phyloP scores from a whole-genome alignment of 1,140 invertebrate species.

The Zaprionus gabonicus region DNA sequence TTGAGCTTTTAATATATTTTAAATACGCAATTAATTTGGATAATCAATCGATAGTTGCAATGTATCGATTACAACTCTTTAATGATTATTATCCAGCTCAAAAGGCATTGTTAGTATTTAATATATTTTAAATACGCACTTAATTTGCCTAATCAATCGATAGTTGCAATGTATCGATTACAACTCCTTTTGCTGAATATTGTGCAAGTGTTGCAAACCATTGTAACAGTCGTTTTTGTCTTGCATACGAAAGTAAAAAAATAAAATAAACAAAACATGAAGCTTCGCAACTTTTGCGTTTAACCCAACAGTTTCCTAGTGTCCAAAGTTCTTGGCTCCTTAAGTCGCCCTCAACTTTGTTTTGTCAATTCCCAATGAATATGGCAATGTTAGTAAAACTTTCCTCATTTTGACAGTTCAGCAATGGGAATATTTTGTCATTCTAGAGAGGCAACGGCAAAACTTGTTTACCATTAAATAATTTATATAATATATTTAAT shows the following conservation, averaged over 20 bases:
- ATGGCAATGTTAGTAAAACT: background rate
- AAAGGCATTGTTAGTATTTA: background rate
- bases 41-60: background rate
- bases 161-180: background rate
- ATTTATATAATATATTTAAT: background rate
- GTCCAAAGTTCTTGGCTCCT: background rate
- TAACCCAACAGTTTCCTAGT: background rate
- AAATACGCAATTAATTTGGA: background rate
- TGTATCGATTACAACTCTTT: background rate
- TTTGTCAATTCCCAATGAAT: background rate
- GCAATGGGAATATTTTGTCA: background rate
- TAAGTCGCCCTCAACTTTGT: background rate
- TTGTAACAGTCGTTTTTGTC: no score
- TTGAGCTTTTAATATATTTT: background rate
- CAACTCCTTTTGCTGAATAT: background rate
- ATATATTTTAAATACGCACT: background rate
- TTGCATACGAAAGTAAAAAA: no score
- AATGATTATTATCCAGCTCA: no score
- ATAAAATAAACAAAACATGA: background rate
- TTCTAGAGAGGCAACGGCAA: no score
- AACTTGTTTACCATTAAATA: background rate
- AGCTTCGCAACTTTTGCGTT: background rate
- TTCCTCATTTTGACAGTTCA: background rate
- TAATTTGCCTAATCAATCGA: background rate
- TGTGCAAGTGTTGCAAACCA: slow-evolving; percentile 1